Evolutionary conservation across 2,797 vertebrate genomes (phyloP).

Genomic region (Gobionotothen gibberifrons): DNA sequence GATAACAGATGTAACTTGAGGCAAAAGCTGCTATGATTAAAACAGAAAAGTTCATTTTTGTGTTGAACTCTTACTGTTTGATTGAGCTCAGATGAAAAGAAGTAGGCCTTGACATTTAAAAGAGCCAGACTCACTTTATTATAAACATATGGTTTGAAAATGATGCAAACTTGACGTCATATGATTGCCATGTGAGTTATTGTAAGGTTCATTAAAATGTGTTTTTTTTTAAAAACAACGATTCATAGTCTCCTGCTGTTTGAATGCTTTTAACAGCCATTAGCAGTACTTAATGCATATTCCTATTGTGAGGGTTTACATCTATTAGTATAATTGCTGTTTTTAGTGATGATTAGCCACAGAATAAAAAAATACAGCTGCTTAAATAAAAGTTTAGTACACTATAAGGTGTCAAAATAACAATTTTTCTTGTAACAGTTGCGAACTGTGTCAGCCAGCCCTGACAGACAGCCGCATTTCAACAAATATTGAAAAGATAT

Average conservation of each 20-base stretch:
- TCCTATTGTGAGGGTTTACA: conserved; percentile 14
- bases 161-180: not conserved
- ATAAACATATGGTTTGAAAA: conserved; percentile 2
- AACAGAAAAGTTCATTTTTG: conserved; percentile 48
- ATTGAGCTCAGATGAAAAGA: conserved; percentile 36
- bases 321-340: conserved; percentile 34
- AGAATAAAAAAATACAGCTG: conserved; percentile 11
- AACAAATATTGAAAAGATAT: conserved; percentile 14
- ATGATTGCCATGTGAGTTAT: not conserved
- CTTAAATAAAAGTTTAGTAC: conserved; percentile 1
- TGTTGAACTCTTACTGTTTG: conserved; percentile 35
- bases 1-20: conserved; percentile 60
- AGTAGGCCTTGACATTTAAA: conserved; percentile 20
- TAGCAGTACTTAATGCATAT: conserved; percentile 6
- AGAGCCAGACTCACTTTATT: conserved; percentile 16
- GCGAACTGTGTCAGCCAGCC: not conserved
- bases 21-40: conserved; percentile 45
- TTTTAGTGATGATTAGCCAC: conserved; percentile 24
- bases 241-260: conserved; percentile 12
- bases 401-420: not conserved
- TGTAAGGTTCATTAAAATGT: conserved; percentile 6
- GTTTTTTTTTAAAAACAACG: conserved; percentile 7
- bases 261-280: conserved; percentile 25
- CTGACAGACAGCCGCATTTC: not conserved
- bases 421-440: not conserved